A percentile compares a stretch with the other conserved stretches of the same genome.
phyloP scores from a whole-genome alignment of 2,797 vertebrate species.

The Semaprochilodus insignis region DNA sequence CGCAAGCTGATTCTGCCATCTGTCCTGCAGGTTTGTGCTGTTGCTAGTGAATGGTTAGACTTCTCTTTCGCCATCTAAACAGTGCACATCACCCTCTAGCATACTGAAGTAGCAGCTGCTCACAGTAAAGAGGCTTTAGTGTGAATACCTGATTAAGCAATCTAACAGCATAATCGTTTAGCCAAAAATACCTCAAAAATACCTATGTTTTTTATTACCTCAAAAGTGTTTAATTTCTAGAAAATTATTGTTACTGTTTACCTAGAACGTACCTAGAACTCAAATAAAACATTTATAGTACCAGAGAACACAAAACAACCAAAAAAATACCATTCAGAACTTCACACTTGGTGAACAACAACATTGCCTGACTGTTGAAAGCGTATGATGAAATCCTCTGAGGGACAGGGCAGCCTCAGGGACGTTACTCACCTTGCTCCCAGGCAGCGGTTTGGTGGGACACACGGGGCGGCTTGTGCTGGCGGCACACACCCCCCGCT shows the following conservation, averaged over 20 bases:
- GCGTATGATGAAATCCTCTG: neutral
- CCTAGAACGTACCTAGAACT: no score
- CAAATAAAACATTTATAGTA: no score
- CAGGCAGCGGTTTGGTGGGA: conserved; percentile 68
- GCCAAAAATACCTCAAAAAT: neutral
- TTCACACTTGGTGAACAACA: neutral
- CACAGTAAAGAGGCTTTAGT: no score
- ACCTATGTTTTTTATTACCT: no score
- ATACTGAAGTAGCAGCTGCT: no score
- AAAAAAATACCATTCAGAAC: neutral
- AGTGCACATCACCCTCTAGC: no score
- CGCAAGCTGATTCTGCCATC: no score
- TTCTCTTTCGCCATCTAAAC: neutral
- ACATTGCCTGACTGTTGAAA: neutral
- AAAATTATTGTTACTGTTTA: no score
- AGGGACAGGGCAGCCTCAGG: neutral
- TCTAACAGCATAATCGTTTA: neutral
- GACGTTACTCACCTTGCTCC: conserved; percentile 73
- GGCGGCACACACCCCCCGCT: conserved; percentile 63
- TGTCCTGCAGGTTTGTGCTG: neutral
- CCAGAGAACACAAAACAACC: neutral
- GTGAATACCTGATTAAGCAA: no score
- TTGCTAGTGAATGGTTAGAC: neutral
- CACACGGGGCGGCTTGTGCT: conserved; percentile 67
- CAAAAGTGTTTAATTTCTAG: no score